These are phyloP conservation scores for Jacana jacana DNA, from an alignment of 2,113 vertebrate species.

Conservation along the genomic window DNA sequence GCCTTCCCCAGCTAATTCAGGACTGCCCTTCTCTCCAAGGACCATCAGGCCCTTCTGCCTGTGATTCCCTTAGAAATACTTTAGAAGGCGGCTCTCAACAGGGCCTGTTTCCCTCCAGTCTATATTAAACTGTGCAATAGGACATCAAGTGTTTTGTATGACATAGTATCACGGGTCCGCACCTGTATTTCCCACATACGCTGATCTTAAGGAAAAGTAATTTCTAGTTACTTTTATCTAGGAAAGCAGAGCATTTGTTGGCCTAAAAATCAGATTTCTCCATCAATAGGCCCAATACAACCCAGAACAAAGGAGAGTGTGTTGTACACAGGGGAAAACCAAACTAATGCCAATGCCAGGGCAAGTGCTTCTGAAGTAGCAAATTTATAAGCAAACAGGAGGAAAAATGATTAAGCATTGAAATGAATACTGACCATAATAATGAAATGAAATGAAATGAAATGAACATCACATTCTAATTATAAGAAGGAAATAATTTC, in stretches of 20 bases:
- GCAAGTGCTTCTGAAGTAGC: not conserved
- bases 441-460: slow-evolving; percentile 31
- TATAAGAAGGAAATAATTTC: slow-evolving; percentile 1
- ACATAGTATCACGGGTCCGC: not conserved
- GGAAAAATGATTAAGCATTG: not conserved
- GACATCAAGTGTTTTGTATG: not conserved
- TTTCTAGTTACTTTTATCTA: not conserved
- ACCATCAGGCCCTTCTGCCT: not conserved
- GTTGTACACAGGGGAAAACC: not conserved
- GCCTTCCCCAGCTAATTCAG: not conserved
- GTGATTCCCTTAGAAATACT: not conserved
- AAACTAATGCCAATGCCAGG: not conserved
- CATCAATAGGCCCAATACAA: not conserved
- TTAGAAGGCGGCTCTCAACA: not conserved
- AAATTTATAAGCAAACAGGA: not conserved
- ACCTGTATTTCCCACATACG: not conserved
- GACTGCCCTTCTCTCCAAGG: not conserved
- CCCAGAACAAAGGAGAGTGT: not conserved
- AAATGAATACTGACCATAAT: not conserved
- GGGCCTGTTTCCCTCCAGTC: not conserved
- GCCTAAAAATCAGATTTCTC: not conserved
- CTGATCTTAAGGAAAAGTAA: not conserved
- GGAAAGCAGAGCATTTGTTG: not conserved
- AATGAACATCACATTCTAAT: not conserved
- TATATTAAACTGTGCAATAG: not conserved